Base-by-base conservation (phyloP, 2,113 vertebrate species). In the Heterochromis multidens region DNA sequence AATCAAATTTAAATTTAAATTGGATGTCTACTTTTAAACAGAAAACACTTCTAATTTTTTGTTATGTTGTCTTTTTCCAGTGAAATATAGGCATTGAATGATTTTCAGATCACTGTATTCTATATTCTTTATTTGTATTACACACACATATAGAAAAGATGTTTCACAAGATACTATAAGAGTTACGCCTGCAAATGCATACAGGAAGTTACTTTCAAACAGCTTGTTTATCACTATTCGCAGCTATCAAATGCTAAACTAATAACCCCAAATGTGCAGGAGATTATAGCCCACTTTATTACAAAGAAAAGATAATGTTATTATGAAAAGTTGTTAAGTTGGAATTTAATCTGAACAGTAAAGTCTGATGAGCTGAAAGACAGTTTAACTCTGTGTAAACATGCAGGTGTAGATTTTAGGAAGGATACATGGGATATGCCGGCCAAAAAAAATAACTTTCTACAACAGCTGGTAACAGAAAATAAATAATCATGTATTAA, bases 1-100 rank as follows among this genome's bases (percentile, higher is more conserved):
- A 23, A 65, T 40, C 13, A 65, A 65, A 40, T 65, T 65, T 0
- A 40, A 65, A 65, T 23, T 9, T 0, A 40, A 65, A 65, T 23
- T 9, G 21, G n/a, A 23, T 40, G 12, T 67, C 13, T 67, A 25
- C 35, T 65, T 65, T 52, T 46, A 46, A 46, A 46, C 14, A 46
- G 14, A 46, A 46, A 16, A 46, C 1, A 16, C 16, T 16, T 46
- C 4, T 46, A 13, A 19, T 16, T 52, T 40, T 65, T 5, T 0
- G 6, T 12, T 40, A 2, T 16, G 33, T 21, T 65, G 33, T 37
- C 33, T 65, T 63, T 5, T 11, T 62, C 6, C 11, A 12, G 19
- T 62, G 31, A 62, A 62, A 31, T 62, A 11, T 13, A 35, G 61
- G 37, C 21, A 14, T 23, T 1, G 6, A 65, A 25, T 40, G n/a